Conservation (phyloP, 2,113 vertebrate species). For the Larimichthys crocea region DNA sequence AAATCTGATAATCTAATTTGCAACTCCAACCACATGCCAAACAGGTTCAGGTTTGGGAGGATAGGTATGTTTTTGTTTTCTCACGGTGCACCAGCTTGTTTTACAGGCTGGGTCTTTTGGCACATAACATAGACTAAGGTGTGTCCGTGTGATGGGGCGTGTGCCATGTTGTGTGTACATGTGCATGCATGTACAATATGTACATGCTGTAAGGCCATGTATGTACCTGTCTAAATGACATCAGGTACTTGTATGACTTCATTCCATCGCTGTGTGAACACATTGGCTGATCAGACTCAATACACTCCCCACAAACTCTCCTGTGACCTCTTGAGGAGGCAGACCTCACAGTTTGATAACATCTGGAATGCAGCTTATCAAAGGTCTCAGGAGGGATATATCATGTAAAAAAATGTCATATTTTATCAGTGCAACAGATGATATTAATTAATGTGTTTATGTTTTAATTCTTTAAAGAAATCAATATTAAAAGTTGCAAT, state of each 20-base stretch:
- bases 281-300: not conserved
- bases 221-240: not conserved
- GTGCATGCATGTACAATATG: not conserved
- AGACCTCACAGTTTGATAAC: not conserved
- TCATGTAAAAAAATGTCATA: too few relatives aligned
- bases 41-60: not conserved
- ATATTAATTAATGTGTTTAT: too few relatives aligned
- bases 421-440: not conserved
- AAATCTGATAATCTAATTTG: not conserved
- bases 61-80: not conserved
- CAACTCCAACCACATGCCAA: not conserved
- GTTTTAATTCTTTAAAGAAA: not conserved
- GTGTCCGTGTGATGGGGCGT: constrained; percentile 52
- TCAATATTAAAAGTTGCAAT: not conserved
- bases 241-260: constrained; percentile 4
- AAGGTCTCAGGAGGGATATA: too few relatives aligned
- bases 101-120: constrained; percentile 49
- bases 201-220: not conserved
- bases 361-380: not conserved
- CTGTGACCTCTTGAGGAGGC: not conserved
- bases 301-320: not conserved
- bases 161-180: constrained; percentile 16
- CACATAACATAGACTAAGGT: constrained; percentile 26
- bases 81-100: constrained; percentile 55
- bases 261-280: constrained; percentile 21